Conservation (phyloP, 2,113 vertebrate genomes). For the Saimiri boliviensis region DNA sequence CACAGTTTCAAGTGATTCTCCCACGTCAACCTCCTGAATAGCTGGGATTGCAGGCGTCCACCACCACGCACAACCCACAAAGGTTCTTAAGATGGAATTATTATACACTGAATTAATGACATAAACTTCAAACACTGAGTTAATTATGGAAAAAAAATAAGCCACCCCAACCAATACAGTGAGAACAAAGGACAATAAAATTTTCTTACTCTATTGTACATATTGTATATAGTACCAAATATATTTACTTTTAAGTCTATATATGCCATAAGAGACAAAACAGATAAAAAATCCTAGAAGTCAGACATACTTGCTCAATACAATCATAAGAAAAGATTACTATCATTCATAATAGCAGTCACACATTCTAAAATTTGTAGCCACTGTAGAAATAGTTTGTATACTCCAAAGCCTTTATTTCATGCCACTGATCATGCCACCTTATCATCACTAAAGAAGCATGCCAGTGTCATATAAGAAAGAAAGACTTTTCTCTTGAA, state of each 20-base stretch:
- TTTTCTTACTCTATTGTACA: background rate
- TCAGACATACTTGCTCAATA: background rate
- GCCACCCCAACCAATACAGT: background rate
- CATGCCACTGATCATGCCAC: background rate
- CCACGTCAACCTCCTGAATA: too few species aligned
- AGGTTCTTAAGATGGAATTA: background rate
- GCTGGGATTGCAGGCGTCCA: too few species aligned
- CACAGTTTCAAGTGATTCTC: too few species aligned
- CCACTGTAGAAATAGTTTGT: background rate
- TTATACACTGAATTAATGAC: background rate
- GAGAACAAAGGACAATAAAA: background rate
- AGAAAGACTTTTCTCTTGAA: background rate
- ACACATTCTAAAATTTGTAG: background rate
- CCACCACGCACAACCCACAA: background rate
- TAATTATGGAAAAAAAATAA: background rate
- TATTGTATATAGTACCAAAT: background rate
- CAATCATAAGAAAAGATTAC: background rate
- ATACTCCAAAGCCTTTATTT: background rate
- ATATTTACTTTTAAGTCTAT: background rate
- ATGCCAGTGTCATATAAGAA: background rate
- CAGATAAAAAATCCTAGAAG: background rate
- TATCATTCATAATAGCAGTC: background rate
- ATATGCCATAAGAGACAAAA: background rate
- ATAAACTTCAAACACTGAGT: slow-evolving; percentile 6
- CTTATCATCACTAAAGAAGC: background rate